These are phyloP conservation scores for Linnaemya vulpina DNA, from an alignment of 2,888 invertebrate species.

Conservation along the genomic window DNA sequence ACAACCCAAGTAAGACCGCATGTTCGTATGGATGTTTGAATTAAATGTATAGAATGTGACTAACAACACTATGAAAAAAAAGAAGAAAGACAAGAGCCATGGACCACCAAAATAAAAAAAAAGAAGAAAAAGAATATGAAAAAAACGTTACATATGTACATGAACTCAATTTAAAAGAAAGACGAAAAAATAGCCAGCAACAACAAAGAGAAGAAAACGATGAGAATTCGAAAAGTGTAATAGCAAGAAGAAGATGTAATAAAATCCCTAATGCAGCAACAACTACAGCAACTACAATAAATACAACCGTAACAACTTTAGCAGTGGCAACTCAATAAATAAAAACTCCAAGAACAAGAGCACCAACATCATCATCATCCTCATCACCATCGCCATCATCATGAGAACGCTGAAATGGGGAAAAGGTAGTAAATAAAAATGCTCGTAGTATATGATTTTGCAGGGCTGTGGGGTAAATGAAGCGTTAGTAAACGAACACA, in stretches of 20 bases:
- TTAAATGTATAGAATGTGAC: constrained; percentile 18
- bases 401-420: constrained; percentile 26
- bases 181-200: constrained; percentile 39
- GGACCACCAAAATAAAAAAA: constrained; percentile 72
- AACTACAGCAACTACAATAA: constrained; percentile 32
- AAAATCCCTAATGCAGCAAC: constrained; percentile 68
- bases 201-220: constrained; percentile 59
- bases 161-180: constrained; percentile 54
- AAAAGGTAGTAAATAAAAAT: constrained; percentile 45
- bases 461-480: constrained; percentile 19
- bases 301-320: constrained; percentile 51
- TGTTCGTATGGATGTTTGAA: neutral
- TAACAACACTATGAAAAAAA: constrained; percentile 41
- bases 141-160: constrained; percentile 48
- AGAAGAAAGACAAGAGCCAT: constrained; percentile 74
- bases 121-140: too few relatives aligned
- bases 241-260: constrained; percentile 50
- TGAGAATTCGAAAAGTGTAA: constrained; percentile 32
- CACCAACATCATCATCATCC: constrained; percentile 5
- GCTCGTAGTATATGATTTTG: constrained; percentile 35
- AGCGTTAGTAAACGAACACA: neutral
- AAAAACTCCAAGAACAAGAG: constrained; percentile 46
- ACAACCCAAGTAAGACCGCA: constrained; percentile 17
- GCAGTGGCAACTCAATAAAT: constrained; percentile 71
- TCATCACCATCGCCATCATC: neutral